Evolutionary conservation across 1,140 invertebrate species (phyloP).

Genomic region (Mactra quadrangularis): DNA sequence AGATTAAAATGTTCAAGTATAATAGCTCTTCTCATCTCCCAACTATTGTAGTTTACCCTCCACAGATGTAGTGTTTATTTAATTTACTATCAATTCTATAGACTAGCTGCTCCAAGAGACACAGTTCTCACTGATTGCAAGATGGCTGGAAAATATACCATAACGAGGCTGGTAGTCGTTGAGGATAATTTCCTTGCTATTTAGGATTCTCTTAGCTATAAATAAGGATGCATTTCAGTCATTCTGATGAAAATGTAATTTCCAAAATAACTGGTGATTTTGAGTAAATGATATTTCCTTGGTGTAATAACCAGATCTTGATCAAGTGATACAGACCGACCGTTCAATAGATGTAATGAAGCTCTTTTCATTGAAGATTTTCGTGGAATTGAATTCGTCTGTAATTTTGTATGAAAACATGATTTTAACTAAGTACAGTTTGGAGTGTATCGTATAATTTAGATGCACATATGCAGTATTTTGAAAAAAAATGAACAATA

Average conservation of each 20-base stretch:
- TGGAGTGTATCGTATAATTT: too few relatives aligned
- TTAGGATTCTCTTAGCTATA: conserved; percentile 35
- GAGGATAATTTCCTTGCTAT: conserved; percentile 53
- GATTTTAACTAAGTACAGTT: background rate
- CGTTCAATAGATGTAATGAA: conserved; percentile 24
- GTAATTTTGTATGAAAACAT: conserved; percentile 5
- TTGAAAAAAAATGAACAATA: too few relatives aligned
- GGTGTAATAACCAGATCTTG: conserved; percentile 19
- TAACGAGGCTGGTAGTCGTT: conserved; percentile 47
- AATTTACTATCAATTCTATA: conserved; percentile 44
- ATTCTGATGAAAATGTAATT: conserved; percentile 43
- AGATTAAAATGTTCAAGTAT: conserved; percentile 25
- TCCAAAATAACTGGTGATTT: conserved; percentile 48
- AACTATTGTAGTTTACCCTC: background rate
- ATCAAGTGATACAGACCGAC: conserved; percentile 13
- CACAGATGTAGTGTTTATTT: conserved; percentile 60
- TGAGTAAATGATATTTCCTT: conserved; percentile 58
- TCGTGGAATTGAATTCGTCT: background rate
- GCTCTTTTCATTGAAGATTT: conserved; percentile 9
- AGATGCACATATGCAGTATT: too few relatives aligned
- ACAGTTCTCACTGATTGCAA: too few relatives aligned
- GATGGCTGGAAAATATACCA: too few relatives aligned
- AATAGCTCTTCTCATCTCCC: conserved; percentile 44
- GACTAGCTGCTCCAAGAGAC: too few relatives aligned
- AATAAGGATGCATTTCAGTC: conserved; percentile 45